Evolutionary conservation across 1,140 invertebrate species (phyloP).

Genomic region (Lycorma delicatula): DNA sequence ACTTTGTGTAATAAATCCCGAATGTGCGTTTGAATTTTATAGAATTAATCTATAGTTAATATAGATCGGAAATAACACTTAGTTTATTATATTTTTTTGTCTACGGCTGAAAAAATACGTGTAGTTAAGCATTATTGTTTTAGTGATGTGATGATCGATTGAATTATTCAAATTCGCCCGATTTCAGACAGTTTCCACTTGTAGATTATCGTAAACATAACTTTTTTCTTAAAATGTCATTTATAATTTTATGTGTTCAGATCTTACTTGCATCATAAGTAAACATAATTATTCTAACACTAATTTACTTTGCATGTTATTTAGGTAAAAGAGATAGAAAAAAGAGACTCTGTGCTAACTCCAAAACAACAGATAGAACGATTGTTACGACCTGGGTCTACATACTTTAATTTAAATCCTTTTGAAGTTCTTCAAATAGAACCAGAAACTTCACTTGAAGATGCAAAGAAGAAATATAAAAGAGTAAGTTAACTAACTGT

Average conservation of each 20-base stretch:
- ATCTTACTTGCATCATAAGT: background rate
- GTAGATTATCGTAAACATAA: background rate
- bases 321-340: conserved; percentile 92
- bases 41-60: background rate
- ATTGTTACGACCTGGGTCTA: conserved; percentile 83
- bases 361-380: conserved; percentile 92
- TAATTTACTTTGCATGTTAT: conserved; percentile 6
- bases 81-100: no score
- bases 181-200: background rate
- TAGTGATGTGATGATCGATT: background rate
- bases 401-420: conserved; percentile 94
- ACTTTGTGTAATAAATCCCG: background rate
- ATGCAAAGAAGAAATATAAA: conserved; percentile 95
- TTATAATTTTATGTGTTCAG: background rate
- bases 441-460: conserved; percentile 76
- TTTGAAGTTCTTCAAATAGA: conserved; percentile 95
- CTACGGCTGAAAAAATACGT: background rate
- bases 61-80: background rate
- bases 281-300: background rate
- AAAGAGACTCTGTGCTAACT: conserved; percentile 81
- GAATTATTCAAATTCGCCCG: no score
- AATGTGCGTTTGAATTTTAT: conserved; percentile 3
- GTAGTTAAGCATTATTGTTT: background rate
- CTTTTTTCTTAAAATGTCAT: background rate
- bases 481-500: conserved; percentile 56